Conservation (phyloP, 2,797 vertebrate genomes). For the Phalloptychus januarius region DNA sequence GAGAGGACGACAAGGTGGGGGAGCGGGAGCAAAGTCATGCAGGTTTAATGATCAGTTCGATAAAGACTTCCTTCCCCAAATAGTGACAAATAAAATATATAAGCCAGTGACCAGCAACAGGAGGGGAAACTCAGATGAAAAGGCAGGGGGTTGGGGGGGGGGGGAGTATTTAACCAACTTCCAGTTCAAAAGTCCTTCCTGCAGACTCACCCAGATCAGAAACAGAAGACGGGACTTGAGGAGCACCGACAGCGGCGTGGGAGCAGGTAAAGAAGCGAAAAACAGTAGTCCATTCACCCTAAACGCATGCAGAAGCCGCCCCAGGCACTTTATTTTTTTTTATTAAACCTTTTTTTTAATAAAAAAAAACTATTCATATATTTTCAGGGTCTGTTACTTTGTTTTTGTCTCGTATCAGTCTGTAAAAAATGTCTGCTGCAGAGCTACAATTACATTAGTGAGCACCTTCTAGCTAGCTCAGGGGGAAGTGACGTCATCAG, state of each 20-base stretch:
- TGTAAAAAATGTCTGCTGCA: slow-evolving; percentile 73
- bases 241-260: slow-evolving; percentile 47
- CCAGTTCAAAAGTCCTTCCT: slow-evolving; percentile 82
- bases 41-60: slow-evolving; percentile 80
- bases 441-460: slow-evolving; percentile 74
- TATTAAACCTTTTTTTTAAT: slow-evolving; percentile 29
- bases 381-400: slow-evolving; percentile 63
- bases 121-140: slow-evolving; percentile 51
- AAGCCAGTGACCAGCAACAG: slow-evolving; percentile 84
- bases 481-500: slow-evolving; percentile 73
- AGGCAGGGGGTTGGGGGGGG: too few relatives aligned
- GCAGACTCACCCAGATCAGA: slow-evolving; percentile 77
- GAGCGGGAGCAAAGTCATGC: slow-evolving; percentile 59
- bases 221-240: slow-evolving; percentile 68
- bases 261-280: slow-evolving; percentile 54
- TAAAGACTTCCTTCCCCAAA: slow-evolving; percentile 75
- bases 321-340: slow-evolving; percentile 78
- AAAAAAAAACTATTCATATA: slow-evolving; percentile 71
- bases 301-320: slow-evolving; percentile 72
- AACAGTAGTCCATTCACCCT: slow-evolving; percentile 82
- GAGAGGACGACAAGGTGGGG: slow-evolving; percentile 41
- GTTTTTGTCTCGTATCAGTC: slow-evolving; percentile 62
- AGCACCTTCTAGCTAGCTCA: slow-evolving; percentile 77
- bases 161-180: slow-evolving; percentile 62
- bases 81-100: background rate